Percentiles rank a stretch among this genome's conserved stretches.
These are phyloP conservation scores for Aramus guarauna DNA, from an alignment of 2,113 vertebrate species.

Conservation along the genomic window DNA sequence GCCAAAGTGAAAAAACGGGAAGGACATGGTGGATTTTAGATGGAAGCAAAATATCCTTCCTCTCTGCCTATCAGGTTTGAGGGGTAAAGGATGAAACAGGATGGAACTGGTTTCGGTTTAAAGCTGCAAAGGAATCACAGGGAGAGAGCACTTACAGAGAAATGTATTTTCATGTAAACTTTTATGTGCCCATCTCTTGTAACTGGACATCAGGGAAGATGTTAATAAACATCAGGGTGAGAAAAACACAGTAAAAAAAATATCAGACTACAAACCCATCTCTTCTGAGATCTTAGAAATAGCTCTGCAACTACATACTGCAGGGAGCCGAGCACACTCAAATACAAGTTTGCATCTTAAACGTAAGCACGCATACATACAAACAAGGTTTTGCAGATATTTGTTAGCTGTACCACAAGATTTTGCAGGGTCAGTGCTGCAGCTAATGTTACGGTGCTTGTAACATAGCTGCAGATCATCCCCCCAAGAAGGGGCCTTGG, in stretches of 20 bases:
- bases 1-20: background rate
- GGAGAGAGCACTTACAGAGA: conserved; percentile 33
- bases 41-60: background rate
- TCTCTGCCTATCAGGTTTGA: background rate
- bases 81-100: conserved; percentile 24
- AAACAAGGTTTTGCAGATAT: conserved; percentile 49
- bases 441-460: conserved; percentile 4
- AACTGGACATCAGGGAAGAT: conserved; percentile 48
- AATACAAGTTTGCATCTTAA: conserved; percentile 42
- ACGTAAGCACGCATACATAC: conserved; percentile 23
- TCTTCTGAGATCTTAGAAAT: conserved; percentile 21
- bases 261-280: conserved; percentile 8
- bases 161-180: conserved; percentile 66
- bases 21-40: background rate
- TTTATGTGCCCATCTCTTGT: conserved; percentile 38
- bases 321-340: background rate
- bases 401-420: conserved; percentile 23
- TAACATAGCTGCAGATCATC: conserved; percentile 10
- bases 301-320: conserved; percentile 31
- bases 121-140: background rate
- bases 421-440: conserved; percentile 19
- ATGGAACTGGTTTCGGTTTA: conserved; percentile 50
- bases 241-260: conserved; percentile 35
- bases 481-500: background rate
- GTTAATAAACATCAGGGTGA: conserved; percentile 58